phyloP scores from a whole-genome alignment of 2,888 invertebrate genomes.

The Apodemia mormo region DNA sequence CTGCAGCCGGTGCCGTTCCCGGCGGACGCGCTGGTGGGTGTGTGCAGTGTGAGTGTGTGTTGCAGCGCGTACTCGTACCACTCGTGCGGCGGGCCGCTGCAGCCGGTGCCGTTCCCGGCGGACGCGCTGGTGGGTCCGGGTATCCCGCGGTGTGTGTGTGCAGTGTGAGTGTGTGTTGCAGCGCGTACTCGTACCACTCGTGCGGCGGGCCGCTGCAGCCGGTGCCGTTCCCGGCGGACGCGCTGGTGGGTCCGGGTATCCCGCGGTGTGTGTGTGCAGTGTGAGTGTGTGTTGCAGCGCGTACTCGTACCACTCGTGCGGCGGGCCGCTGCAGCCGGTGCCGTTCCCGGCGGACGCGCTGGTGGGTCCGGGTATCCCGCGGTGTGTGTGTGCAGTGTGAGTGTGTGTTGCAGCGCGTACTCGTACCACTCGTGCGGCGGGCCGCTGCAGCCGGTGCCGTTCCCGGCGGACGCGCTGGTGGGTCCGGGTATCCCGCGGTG shows the following conservation, averaged over 20 bases:
- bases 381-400: not conserved
- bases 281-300: too few species aligned
- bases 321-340: too few species aligned
- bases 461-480: slow-evolving; percentile 95
- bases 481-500: slow-evolving; percentile 97
- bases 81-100: too few species aligned
- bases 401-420: slow-evolving; percentile 85
- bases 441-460: slow-evolving; percentile 94
- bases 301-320: too few species aligned
- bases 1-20: slow-evolving; percentile 97
- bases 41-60: too few species aligned
- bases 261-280: too few species aligned
- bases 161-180: slow-evolving; percentile 51
- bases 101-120: too few species aligned
- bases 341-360: too few species aligned
- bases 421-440: slow-evolving; percentile 97
- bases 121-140: too few species aligned
- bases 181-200: slow-evolving; percentile 97
- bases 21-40: slow-evolving; percentile 93
- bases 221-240: slow-evolving; percentile 97
- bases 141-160: not conserved
- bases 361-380: not conserved
- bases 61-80: too few species aligned
- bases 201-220: slow-evolving; percentile 94
- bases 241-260: slow-evolving; percentile 94